Base-by-base conservation (phyloP, 1,140 invertebrate genomes). In the Chymomyza costata region DNA sequence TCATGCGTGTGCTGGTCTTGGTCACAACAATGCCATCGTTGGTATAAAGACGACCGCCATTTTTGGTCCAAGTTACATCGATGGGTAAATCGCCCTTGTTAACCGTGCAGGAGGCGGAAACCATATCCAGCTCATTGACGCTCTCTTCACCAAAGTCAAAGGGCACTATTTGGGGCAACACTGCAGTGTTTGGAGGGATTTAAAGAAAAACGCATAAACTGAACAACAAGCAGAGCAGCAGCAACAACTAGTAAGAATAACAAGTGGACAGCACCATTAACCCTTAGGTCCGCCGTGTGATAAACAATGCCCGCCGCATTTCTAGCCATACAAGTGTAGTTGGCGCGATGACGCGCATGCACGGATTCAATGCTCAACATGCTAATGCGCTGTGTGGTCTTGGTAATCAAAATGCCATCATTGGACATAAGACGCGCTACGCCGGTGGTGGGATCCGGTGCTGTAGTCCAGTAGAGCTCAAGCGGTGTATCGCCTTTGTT, bases 401-500 rank as follows among this genome's bases (percentile, higher is more conserved):
- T 90, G 32, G 88, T 88, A 6, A 90, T 86, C 6, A 87, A 81
- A 19, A 91, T 87, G 41, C 84, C 86, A 78, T 83, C 85, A 44
- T 70, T 85, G 58, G 71, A 82, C 74, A 65, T 70, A 3, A 85
- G 61, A 39, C 69, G 73, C 2, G 70, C 78, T 18, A 56, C 65
- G 38, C 76, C 81, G 1, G 65, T 67, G 6, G 62, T 65, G 0
- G 83, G 83, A 40, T 83, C 71, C 43, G 83, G 83, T 6, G 83
- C 65, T 14, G 83, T 85, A 2, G 85, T 85, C 94, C 94, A 96
- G 34, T 88, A 87, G 56, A 96, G 92, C 48, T 91, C 90, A 54
- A 96, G 87, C 0, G 94, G 94, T 52, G 91, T 89, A 84, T 96
- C 94, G 30, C 94, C 94, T 85, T 95, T 95, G 62, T 91, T 91